These are phyloP conservation scores for Pedetes capensis DNA, from an alignment of 2,113 vertebrate genomes.

Conservation along the genomic window DNA sequence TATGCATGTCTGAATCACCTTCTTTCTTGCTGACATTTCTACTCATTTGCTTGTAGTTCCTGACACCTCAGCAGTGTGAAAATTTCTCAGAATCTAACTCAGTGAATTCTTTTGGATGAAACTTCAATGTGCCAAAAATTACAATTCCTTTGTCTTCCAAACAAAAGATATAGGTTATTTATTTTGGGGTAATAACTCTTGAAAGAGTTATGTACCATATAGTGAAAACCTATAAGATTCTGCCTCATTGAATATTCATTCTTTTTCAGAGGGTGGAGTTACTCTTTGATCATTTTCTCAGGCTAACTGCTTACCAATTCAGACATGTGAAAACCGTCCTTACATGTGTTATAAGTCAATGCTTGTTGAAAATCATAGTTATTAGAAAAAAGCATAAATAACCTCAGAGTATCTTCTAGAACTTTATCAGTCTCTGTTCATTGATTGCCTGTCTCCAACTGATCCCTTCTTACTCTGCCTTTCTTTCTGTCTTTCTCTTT, in stretches of 20 bases:
- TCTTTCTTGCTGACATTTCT: background rate
- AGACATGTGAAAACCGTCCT: background rate
- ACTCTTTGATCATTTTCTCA: background rate
- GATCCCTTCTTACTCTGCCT: too few species aligned
- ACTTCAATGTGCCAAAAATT: background rate
- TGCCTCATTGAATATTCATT: background rate
- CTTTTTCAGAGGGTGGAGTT: background rate
- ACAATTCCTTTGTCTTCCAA: constrained; percentile 9
- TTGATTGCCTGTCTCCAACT: background rate
- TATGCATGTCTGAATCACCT: background rate
- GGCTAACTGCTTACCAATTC: background rate
- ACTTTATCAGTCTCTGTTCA: background rate
- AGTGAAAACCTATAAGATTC: background rate
- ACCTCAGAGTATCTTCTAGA: background rate
- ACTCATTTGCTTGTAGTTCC: background rate
- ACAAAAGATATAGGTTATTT: background rate
- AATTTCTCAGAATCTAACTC: constrained; percentile 30
- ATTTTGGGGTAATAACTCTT: background rate
- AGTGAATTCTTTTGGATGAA: background rate
- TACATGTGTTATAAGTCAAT: background rate
- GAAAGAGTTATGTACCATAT: background rate
- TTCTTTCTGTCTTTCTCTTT: background rate
- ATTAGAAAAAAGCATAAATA: background rate
- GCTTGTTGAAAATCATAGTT: background rate
- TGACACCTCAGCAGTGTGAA: background rate